Percentiles rank a stretch among this genome's conserved stretches.
Conservation (phyloP, 2,113 vertebrate species). For the Salminus brasiliensis region DNA sequence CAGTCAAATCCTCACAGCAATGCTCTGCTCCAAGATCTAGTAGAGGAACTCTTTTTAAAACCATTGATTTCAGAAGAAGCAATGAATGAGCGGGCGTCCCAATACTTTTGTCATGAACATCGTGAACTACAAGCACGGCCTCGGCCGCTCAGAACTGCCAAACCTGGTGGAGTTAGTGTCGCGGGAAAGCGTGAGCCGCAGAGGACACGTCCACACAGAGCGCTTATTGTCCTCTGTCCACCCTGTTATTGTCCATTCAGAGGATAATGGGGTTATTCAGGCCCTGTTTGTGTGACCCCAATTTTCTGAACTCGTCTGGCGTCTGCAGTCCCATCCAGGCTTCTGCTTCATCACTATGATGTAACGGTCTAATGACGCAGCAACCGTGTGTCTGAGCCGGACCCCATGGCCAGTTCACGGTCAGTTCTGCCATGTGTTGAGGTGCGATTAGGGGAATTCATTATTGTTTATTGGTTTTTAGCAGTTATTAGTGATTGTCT, state of each 20-base stretch:
- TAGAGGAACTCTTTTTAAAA: no score
- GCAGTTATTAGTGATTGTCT: no score
- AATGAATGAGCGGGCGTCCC: no score
- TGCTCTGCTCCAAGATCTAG: no score
- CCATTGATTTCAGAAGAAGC: no score
- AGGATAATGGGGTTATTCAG: constrained; percentile 20
- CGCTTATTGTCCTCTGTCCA: not conserved
- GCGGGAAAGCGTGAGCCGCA: not conserved
- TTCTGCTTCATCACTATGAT: not conserved
- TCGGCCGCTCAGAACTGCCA: no score
- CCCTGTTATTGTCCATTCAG: not conserved
- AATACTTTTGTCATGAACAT: no score
- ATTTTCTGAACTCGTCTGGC: not conserved
- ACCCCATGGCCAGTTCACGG: no score
- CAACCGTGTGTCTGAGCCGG: not conserved
- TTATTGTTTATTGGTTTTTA: no score
- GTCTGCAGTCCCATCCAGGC: not conserved
- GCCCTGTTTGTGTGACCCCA: constrained; percentile 10
- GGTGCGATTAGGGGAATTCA: not conserved
- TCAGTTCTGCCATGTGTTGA: not conserved
- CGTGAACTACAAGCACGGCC: no score
- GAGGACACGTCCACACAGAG: constrained; percentile 1
- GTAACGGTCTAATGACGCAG: not conserved
- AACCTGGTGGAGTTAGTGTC: no score
- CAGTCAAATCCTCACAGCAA: no score